Base-by-base conservation (phyloP, 1,140 invertebrate species). In the Pectinophora gossypiella region DNA sequence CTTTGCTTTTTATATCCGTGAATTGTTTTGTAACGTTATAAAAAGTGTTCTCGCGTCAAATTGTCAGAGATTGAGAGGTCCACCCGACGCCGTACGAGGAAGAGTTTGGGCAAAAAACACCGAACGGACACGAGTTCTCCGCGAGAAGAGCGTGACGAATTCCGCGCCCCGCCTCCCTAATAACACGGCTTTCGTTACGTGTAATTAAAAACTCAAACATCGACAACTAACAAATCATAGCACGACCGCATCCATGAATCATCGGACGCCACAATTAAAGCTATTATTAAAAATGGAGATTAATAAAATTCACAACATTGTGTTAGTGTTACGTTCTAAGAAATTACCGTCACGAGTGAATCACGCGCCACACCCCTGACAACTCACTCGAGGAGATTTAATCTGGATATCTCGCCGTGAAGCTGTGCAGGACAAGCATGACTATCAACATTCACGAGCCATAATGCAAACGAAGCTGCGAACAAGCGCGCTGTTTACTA, bases 141-240 rank as follows among this genome's bases (percentile, higher is more conserved):
- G 51, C 45, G 36, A 54, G 51, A 48, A 16, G 71, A 76, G 72
- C 54, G 54, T 56, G 71, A 75, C 54, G 53, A 82, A 63, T 48
- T 44, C 55, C 58, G 54, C 62, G 68, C 56, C 62, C 76, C 76
- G 74, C 74, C 74, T 63, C 62, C 59, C 72, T 73, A 73, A 81
- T 76, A 73, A 71, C 67, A 61, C 46, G 56, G 71, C 68, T 82
- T 83, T 80, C 76, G 78, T 77, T 78, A 73, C 67, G 74, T 81
- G 55, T 81, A 86, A 86, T 84, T 84, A 84, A 84, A 86, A 83
- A 76, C 74, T 86, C 74, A 81, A 84, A 79, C 68, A 79, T 73
- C 70, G 76, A 79, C 75, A 70, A 70, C 64, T 69, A 76, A 81
- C 76, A 81, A 79, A 79, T 76, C 65, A 73, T 54, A 59, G 59